Conservation (phyloP, 2,888 invertebrate species). For the Caenorhabditis macrosperma region DNA sequence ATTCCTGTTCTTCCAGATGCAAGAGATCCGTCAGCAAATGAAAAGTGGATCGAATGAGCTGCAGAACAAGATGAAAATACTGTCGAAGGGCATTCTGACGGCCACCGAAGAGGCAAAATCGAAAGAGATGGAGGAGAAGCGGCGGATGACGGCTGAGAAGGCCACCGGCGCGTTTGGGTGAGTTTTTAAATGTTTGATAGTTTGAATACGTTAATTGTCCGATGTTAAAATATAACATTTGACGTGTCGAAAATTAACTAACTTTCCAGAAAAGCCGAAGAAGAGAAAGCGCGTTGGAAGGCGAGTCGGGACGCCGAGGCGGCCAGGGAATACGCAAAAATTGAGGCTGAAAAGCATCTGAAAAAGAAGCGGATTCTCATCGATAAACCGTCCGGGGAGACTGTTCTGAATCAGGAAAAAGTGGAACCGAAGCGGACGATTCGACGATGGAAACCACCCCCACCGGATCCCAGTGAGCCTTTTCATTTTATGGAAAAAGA, state of each 20-base stretch:
- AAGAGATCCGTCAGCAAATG: conserved; percentile 78
- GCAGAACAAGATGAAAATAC: conserved; percentile 69
- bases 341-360: conserved; percentile 62
- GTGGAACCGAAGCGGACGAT: conserved; percentile 68
- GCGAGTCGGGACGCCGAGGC: conserved; percentile 70
- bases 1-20: conserved; percentile 74
- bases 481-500: too few relatives aligned
- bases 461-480: conserved; percentile 58
- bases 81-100: conserved; percentile 64
- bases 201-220: background rate
- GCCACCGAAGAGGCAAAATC: conserved; percentile 60
- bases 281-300: conserved; percentile 74
- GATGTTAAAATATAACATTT: too few relatives aligned
- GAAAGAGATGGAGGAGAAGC: conserved; percentile 61
- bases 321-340: conserved; percentile 63
- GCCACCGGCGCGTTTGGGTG: conserved; percentile 60
- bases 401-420: conserved; percentile 36
- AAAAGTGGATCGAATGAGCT: conserved; percentile 71
- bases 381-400: conserved; percentile 42
- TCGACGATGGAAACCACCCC: conserved; percentile 63
- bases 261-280: conserved; percentile 71
- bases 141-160: conserved; percentile 46
- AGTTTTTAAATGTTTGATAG: background rate
- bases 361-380: conserved; percentile 57
- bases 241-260: too few relatives aligned